phyloP scores from a whole-genome alignment of 2,797 vertebrate species.

The Tinamus major region DNA sequence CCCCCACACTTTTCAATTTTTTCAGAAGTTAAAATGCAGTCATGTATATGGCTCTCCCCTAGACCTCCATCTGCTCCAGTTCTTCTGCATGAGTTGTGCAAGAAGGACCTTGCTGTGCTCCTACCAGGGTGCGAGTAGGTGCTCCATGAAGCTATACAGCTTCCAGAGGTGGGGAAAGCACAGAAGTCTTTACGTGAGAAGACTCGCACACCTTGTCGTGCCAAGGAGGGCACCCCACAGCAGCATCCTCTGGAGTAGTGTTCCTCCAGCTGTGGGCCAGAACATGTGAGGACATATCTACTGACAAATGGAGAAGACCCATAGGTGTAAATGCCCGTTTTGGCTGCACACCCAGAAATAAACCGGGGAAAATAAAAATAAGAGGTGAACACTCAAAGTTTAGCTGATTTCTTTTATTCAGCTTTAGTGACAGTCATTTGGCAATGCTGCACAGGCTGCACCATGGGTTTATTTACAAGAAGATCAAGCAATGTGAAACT shows the following conservation, averaged over 20 bases:
- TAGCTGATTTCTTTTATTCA: background rate
- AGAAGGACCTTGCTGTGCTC: background rate
- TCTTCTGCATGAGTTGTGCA: background rate
- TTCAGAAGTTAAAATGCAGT: slow-evolving; percentile 9
- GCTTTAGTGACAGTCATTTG: background rate
- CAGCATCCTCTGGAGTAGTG: background rate
- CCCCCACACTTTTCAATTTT: slow-evolving; percentile 1
- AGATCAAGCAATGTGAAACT: background rate
- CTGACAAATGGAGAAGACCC: background rate
- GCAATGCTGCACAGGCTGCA: background rate
- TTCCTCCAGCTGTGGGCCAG: background rate
- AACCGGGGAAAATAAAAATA: background rate
- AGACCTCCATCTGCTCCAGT: background rate
- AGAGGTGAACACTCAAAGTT: background rate
- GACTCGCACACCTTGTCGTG: background rate
- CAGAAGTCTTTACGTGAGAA: background rate
- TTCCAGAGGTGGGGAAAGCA: background rate
- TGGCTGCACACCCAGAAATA: background rate
- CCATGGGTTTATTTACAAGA: background rate
- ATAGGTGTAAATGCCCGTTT: background rate
- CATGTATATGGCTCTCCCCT: background rate
- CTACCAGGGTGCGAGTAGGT: background rate
- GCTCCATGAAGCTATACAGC: background rate
- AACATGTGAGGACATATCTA: background rate
- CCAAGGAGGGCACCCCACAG: background rate